Evolutionary conservation across 2,888 invertebrate species (phyloP), one percentile per base, ranked within the genome.

Genomic region (Phaedon cochleariae): DNA sequence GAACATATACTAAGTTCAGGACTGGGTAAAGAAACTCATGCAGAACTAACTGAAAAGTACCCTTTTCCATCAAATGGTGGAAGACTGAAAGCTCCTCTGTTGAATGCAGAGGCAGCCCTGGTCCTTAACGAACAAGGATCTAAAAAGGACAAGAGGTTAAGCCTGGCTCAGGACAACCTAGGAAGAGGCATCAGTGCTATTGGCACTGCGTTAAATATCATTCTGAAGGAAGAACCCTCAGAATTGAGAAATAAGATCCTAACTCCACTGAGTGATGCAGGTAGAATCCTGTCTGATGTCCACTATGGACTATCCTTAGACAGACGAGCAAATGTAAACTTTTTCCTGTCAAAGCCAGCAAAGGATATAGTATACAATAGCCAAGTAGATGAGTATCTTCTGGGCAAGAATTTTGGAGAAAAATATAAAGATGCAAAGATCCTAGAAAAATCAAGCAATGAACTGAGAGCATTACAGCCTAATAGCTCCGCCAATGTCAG

Each of bases 351-450:
- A 41, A 45, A 57, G 20, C 15, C 57, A 12, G 18, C 57, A 57
- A 57, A 41, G 26, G 57, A 57, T n/a, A 57, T 37, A n/a, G 41
- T 18, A 22, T 57, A 37, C 29, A 57, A 18, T 26, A 41, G 22
- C 46, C 41, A 15, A 45, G 15, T 57, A 22, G 57, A 57, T 46
- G 21, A 21, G 5, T 45, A 37, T n/a, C 37, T 57, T 18, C 21
- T 57, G 4, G 57, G 57, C 18, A 57, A 57, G 18, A 41, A 57
- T 2, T 57, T 57, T 22, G 57, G 45, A 18, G 45, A 20, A 21
- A 57, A 57, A 21, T 57, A 57, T 12, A 57, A 41, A 15, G 41
- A 57, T 46, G 41, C 46, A 1, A 57, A 41, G 26, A 2, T 57
- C 12, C 12, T 57, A 1, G 26, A 57, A 37, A 57, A 41, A 26